phyloP scores from a whole-genome alignment of 2,797 vertebrate genomes.

The Mormyrops boulengeri region DNA sequence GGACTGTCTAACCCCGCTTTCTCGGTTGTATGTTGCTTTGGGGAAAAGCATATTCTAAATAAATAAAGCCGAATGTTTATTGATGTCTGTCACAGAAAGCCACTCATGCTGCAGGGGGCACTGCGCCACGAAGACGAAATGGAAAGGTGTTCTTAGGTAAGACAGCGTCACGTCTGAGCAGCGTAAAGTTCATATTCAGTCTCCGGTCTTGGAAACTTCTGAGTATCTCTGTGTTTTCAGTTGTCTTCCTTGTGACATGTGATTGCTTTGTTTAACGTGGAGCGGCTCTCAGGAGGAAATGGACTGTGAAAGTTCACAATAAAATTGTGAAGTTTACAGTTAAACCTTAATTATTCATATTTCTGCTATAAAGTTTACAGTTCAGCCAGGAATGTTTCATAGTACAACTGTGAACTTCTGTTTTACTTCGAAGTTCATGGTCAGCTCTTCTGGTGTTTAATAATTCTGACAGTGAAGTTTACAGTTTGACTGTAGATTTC shows the following conservation, averaged over 20 bases:
- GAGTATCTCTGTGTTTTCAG: neutral
- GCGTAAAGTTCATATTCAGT: neutral
- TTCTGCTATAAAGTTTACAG: neutral
- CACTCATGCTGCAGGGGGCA: conserved; percentile 87
- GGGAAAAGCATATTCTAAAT: neutral
- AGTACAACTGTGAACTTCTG: neutral
- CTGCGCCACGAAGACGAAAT: conserved; percentile 81
- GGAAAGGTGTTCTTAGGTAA: conserved; percentile 95
- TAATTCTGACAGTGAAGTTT: neutral
- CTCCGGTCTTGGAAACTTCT: neutral
- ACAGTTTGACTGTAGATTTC: neutral
- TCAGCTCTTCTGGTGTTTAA: neutral
- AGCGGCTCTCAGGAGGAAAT: neutral
- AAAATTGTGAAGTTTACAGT: neutral
- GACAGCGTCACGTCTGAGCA: neutral
- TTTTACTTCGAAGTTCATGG: neutral
- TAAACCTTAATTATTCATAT: neutral
- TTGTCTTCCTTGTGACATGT: neutral
- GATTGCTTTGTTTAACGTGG: neutral
- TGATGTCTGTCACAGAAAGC: conserved; percentile 75
- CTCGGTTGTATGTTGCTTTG: neutral
- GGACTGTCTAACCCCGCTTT: neutral
- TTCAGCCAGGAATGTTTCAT: neutral
- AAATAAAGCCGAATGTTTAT: neutral
- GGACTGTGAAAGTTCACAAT: neutral